These are phyloP conservation scores for Cylindroiulus punctatus DNA, from an alignment of 2,888 invertebrate species.

Conservation along the genomic window DNA sequence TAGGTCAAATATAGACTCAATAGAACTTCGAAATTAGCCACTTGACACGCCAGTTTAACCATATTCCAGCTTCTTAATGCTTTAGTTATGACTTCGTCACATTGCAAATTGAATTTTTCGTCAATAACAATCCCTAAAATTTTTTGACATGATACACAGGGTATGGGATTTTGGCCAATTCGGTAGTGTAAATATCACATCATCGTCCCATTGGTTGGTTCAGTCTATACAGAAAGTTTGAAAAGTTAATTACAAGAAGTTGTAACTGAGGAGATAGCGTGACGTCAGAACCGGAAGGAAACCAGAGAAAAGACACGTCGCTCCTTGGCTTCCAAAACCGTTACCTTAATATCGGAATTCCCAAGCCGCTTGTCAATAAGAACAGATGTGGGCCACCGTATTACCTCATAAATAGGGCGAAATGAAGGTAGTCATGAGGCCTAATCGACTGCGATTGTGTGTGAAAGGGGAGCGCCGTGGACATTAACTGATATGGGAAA, in stretches of 20 bases:
- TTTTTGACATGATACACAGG: too few species aligned
- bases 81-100: too few species aligned
- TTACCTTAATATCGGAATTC: not conserved
- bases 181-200: too few species aligned
- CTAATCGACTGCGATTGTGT: not conserved
- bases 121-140: too few species aligned
- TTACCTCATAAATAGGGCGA: not conserved
- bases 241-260: not conserved
- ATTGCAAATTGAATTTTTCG: too few species aligned
- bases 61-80: too few species aligned
- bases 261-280: not conserved
- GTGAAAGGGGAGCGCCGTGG: not conserved
- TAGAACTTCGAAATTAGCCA: too few species aligned
- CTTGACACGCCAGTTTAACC: too few species aligned
- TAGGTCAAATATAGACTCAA: too few species aligned
- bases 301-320: not conserved
- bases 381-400: not conserved
- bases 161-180: too few species aligned
- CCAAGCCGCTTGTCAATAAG: not conserved
- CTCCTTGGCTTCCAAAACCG: not conserved
- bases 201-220: too few species aligned
- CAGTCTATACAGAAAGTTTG: too few species aligned
- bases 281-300: not conserved
- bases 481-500: slow-evolving; percentile 28
- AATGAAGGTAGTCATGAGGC: not conserved